Conservation (phyloP, 1,140 invertebrate genomes). For the Heliconius hewitsoni region DNA sequence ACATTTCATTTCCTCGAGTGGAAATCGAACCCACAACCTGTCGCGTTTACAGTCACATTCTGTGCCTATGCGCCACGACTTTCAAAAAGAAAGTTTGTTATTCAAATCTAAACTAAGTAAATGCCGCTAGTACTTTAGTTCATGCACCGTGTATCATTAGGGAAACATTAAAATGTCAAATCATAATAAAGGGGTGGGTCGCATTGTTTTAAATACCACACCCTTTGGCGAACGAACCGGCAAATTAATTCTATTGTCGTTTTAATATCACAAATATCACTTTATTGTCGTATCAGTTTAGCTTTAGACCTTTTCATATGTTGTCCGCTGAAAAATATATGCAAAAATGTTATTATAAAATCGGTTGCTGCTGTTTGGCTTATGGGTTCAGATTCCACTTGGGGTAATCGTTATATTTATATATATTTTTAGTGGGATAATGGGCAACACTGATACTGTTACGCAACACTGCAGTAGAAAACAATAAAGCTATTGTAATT, state of each 20-base stretch:
- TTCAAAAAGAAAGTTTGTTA: neutral
- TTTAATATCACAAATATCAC: neutral
- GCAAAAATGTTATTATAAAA: neutral
- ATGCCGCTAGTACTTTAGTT: neutral
- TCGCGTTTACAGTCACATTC: neutral
- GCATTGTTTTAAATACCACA: conserved; percentile 12
- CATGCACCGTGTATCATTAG: neutral
- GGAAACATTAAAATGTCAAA: conserved; percentile 9
- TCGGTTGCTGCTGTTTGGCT: neutral
- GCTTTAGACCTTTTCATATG: neutral
- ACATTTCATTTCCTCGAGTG: too few relatives aligned
- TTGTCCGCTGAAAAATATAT: neutral
- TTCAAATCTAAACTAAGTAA: neutral
- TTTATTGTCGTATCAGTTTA: neutral
- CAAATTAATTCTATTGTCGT: conserved; percentile 12
- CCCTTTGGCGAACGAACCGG: conserved; percentile 6
- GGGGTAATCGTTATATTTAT: neutral
- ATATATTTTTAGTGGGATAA: too few relatives aligned
- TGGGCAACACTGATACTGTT: too few relatives aligned
- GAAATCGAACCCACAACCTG: too few relatives aligned
- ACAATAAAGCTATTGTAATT: too few relatives aligned
- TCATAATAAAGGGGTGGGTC: conserved; percentile 1
- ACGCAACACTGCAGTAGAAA: too few relatives aligned
- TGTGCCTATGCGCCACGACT: too few relatives aligned
- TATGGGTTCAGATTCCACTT: neutral